Percentiles rank a stretch among this genome's conserved stretches.
These are phyloP conservation scores for Trachelus tabidus DNA, from an alignment of 2,888 invertebrate species.

Conservation along the genomic window DNA sequence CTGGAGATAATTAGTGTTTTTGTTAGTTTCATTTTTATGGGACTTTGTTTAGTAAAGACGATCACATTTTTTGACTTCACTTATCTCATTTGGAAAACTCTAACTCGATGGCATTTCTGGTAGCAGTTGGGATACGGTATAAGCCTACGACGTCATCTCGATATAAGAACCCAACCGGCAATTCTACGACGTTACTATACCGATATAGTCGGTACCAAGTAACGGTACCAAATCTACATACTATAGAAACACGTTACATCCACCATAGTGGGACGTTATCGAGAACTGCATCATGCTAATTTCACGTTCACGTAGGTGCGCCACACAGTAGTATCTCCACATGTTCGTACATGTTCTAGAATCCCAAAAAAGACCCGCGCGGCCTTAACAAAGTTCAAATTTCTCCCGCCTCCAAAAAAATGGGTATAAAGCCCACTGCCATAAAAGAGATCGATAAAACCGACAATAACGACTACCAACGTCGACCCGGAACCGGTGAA, in stretches of 20 bases:
- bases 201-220: constrained; percentile 21
- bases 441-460: too few species aligned
- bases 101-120: background rate
- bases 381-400: too few species aligned
- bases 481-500: too few species aligned
- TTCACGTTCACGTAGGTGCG: constrained; percentile 29
- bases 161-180: constrained; percentile 9
- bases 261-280: constrained; percentile 36
- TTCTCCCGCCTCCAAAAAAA: too few species aligned
- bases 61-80: too few species aligned
- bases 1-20: background rate
- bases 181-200: background rate
- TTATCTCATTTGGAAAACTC: background rate
- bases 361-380: background rate
- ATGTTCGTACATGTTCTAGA: background rate
- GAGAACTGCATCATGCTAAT: constrained; percentile 49
- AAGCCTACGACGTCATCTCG: constrained; percentile 8
- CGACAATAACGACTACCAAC: too few species aligned
- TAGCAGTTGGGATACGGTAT: background rate
- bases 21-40: background rate
- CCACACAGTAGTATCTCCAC: background rate
- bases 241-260: constrained; percentile 36
- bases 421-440: too few species aligned
- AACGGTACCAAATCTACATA: constrained; percentile 60
- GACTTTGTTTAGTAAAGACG: too few species aligned